A percentile compares a stretch with the other conserved stretches of the same genome.
phyloP scores from a whole-genome alignment of 2,888 invertebrate species.

The Orgyia antiqua region DNA sequence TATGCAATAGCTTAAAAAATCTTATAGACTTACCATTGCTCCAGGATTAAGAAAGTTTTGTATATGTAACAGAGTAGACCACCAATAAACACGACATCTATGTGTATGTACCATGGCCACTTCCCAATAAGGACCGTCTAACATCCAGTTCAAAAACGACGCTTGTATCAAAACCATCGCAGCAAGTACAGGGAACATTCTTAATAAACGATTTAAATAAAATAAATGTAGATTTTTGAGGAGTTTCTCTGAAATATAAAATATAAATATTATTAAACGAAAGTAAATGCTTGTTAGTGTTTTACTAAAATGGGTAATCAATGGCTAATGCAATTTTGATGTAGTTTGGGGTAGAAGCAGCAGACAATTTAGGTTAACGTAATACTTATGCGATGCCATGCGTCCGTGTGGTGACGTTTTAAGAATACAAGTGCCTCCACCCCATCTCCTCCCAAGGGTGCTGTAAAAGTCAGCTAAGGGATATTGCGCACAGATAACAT shows the following conservation, averaged over 20 bases:
- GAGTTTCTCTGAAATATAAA: constrained; percentile 39
- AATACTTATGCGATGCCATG: too few relatives aligned
- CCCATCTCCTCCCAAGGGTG: too few relatives aligned
- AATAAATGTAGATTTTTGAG: constrained; percentile 50
- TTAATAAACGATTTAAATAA: constrained; percentile 51
- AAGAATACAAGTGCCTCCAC: too few relatives aligned
- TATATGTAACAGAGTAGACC: constrained; percentile 49
- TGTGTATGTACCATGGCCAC: constrained; percentile 20
- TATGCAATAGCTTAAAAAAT: too few relatives aligned
- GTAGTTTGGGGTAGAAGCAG: too few relatives aligned
- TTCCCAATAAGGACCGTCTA: constrained; percentile 50
- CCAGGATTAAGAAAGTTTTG: constrained; percentile 44
- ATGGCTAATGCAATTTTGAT: too few relatives aligned
- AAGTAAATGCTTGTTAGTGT: too few relatives aligned
- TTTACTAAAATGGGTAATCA: too few relatives aligned
- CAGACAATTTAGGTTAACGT: too few relatives aligned
- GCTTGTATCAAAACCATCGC: constrained; percentile 43
- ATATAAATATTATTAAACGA: neutral
- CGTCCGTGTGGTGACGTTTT: too few relatives aligned
- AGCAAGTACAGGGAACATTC: constrained; percentile 53
- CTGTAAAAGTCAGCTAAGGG: too few relatives aligned
- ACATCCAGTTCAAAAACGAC: constrained; percentile 39
- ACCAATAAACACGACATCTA: constrained; percentile 49
- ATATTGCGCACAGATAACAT: too few relatives aligned
- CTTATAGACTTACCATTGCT: constrained; percentile 31